Evolutionary conservation across 2,888 invertebrate genomes (phyloP), one percentile per base, ranked within the genome.

Genomic region (Hirudinaria manillensis): DNA sequence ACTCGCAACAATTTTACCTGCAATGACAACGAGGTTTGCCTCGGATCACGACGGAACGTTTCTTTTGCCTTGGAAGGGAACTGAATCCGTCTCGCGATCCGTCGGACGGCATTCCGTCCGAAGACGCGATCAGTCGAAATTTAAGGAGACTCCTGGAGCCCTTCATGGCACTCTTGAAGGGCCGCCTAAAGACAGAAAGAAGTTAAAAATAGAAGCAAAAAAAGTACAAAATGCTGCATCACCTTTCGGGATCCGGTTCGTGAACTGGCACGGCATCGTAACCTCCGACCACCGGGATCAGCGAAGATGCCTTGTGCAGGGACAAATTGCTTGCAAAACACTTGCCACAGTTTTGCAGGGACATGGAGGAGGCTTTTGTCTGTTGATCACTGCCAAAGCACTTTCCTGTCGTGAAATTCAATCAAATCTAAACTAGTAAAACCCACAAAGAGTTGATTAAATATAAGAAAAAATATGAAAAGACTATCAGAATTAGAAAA

Each of bases 261-360:
- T 73, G 55, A 7, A 73, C 73, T 2, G 73, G 73, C n/a, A 73
- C 73, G 13, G n/a, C 61, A 27, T 73, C 73, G 38, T 73, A 73
- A 0, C 56, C 32, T 1, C 73, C 73, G n/a, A 73, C 73, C 21
- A 73, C 65, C 16, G 73, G 73, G n/a, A 73, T 65, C 36, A 55
- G 68, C 29, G 68, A 68, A 16, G 68, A n/a, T 32, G 68, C 32
- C 68, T 68, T 68, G n/a, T 68, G 32, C 36, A 68, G 6, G 32
- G 68, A 32, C 7, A 34, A 36, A 34, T 34, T 24, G 21, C 29
- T 61, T 16, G 45, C 6, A 19, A 29, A 27, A 10, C 6, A 2
- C 1, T 29, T 61, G 61, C 61, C 61, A 4, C 29, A 61, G 61
- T 61, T 61, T 29, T 61, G 61, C 6, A 61, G 21, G 61, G 61